A percentile compares a stretch with the other conserved stretches of the same genome.
Evolutionary conservation across 2,797 vertebrate genomes (phyloP).

Genomic region (Chelonia mydas): DNA sequence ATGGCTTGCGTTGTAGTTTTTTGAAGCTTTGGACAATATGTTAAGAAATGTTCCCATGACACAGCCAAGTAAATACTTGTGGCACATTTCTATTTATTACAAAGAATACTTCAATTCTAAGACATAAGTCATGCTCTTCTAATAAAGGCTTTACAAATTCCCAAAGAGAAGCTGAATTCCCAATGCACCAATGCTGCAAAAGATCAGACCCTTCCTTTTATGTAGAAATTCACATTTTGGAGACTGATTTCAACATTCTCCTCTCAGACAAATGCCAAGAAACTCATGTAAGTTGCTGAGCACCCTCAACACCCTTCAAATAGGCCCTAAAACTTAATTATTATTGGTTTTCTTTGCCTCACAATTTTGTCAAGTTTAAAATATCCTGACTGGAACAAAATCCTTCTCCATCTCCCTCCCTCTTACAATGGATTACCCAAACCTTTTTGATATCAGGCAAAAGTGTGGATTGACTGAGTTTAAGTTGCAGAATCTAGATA

Average conservation of each 20-base stretch:
- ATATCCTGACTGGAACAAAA: not conserved
- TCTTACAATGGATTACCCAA: not conserved
- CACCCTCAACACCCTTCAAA: slow-evolving; percentile 45
- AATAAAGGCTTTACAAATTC: slow-evolving; percentile 79
- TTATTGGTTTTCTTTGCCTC: slow-evolving; percentile 42
- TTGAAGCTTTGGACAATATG: slow-evolving; percentile 80
- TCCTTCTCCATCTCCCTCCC: not conserved
- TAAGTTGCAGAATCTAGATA: slow-evolving; percentile 16
- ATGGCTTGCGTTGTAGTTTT: slow-evolving; percentile 75
- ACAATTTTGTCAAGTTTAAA: slow-evolving; percentile 24
- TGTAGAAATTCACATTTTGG: slow-evolving; percentile 69
- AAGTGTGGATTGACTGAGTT: not conserved
- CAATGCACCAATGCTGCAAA: slow-evolving; percentile 68
- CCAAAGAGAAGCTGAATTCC: slow-evolving; percentile 79
- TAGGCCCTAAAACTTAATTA: not conserved
- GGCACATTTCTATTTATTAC: slow-evolving; percentile 82
- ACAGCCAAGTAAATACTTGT: slow-evolving; percentile 81
- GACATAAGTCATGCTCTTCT: slow-evolving; percentile 80
- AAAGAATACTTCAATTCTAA: slow-evolving; percentile 80
- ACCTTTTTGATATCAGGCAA: not conserved
- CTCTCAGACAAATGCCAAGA: slow-evolving; percentile 51
- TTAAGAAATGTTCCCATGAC: slow-evolving; percentile 83
- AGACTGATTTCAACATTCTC: slow-evolving; percentile 66
- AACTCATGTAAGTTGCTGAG: slow-evolving; percentile 23
- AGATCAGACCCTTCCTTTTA: slow-evolving; percentile 69